A percentile compares a stretch with the other conserved stretches of the same genome.
Evolutionary conservation across 2,888 invertebrate genomes (phyloP).

Genomic region (Rugalucina vietnamica): DNA sequence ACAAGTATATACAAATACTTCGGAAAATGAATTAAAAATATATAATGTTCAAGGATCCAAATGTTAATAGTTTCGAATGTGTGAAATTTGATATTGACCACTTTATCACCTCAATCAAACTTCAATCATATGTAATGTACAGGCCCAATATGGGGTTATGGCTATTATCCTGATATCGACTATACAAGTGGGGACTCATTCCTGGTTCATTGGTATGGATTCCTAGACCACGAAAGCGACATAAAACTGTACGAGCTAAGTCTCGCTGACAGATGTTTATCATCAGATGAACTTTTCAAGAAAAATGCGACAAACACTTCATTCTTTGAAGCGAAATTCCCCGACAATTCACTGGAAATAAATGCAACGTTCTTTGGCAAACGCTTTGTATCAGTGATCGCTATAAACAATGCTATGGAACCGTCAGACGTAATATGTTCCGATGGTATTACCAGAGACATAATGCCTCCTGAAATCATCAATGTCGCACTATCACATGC

Average conservation of each 20-base stretch:
- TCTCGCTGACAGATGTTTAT: slow-evolving; percentile 52
- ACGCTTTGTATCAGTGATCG: slow-evolving; percentile 56
- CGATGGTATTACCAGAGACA: slow-evolving; percentile 70
- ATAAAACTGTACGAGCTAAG: slow-evolving; percentile 61
- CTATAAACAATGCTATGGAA: slow-evolving; percentile 70
- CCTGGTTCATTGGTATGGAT: slow-evolving; percentile 63
- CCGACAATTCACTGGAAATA: slow-evolving; percentile 24
- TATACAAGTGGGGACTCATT: slow-evolving; percentile 56
- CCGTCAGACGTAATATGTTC: slow-evolving; percentile 70
- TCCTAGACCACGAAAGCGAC: slow-evolving; percentile 72
- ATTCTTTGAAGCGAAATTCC: slow-evolving; percentile 2
- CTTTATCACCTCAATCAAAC: background rate
- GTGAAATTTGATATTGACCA: background rate
- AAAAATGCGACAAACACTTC: background rate
- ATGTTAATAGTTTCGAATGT: background rate
- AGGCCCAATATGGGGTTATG: no score
- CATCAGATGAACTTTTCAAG: slow-evolving; percentile 9
- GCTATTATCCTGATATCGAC: slow-evolving; percentile 63
- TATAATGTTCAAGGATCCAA: background rate
- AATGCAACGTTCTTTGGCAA: slow-evolving; percentile 38
- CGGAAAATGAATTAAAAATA: background rate
- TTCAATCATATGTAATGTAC: background rate
- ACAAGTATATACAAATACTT: background rate
- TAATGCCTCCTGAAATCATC: slow-evolving; percentile 48
- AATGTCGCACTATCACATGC: slow-evolving; percentile 57